Base-by-base conservation (phyloP, 1,140 invertebrate genomes). In the Halyomorpha halys region DNA sequence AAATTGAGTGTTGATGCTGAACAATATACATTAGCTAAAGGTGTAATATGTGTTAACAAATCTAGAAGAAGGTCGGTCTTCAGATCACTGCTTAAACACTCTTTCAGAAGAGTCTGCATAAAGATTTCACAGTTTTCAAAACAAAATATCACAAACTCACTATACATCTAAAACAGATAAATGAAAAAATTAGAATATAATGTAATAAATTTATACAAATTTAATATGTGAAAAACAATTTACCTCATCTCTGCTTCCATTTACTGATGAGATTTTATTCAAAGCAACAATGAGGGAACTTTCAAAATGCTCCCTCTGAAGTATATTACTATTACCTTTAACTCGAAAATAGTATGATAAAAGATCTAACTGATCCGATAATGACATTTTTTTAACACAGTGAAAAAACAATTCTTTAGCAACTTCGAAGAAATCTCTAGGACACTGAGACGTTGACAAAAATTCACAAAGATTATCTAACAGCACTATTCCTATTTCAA, bases 401-500 rank as follows among this genome's bases (percentile, higher is more conserved):
- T 27, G 18, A 16, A 54, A 63, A 30, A 63, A 44, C 11, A 53
- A 34, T 45, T 63, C 49, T 34, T 63, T 51, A 18, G 23, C 21
- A 51, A 18, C 45, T 23, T 27, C 62, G 19, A 53, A 21, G n/a
- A 19, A 34, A 19, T 63, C 45, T 14, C 25, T 18, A 34, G 47
- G 27, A 16, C 23, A 27, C 27, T 51, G 44, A 19, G 30, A 44
- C 4, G 13, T 63, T 18, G 23, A 3, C 16, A 63, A 15, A 53
- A 49, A 49, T 27, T 63, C 45, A 34, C 21, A 16, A 1, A 63
- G 18, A 18, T 3, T 51, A 15, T 44, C 51, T 5, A 63, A 18
- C 45, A 63, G 27, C 13, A 30, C 27, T 21, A 13, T 21, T 30
- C 47, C 23, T 23, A 49, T 53, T 19, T 34, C 45, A 19, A 16